These are phyloP conservation scores for Oscheius sp. DNA, from an alignment of 2,888 invertebrate genomes.

Conservation along the genomic window DNA sequence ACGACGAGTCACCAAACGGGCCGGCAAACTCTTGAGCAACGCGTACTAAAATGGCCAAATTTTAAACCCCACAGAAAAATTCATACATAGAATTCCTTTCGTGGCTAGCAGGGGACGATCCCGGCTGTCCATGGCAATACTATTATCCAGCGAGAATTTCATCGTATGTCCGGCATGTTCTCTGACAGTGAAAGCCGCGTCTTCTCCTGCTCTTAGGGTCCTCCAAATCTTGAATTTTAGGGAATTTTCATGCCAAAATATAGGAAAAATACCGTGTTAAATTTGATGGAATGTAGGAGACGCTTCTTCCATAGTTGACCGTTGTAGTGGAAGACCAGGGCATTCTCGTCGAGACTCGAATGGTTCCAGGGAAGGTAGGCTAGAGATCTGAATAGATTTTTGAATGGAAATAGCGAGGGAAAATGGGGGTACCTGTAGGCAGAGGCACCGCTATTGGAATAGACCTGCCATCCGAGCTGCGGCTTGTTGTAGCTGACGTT, in stretches of 20 bases:
- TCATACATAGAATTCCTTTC: conserved; percentile 52
- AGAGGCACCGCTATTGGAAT: conserved; percentile 64
- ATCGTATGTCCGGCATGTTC: conserved; percentile 86
- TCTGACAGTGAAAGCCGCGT: conserved; percentile 85
- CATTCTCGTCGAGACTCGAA: conserved; percentile 67
- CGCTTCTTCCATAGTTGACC: conserved; percentile 57
- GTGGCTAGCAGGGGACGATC: conserved; percentile 69
- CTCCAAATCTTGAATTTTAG: conserved; percentile 78
- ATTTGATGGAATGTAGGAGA: conserved; percentile 57
- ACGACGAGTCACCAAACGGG: conserved; percentile 90
- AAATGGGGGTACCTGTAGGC: conserved; percentile 40
- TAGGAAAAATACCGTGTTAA: conserved; percentile 57
- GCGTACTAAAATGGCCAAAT: conserved; percentile 33
- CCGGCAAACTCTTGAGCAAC: conserved; percentile 87
- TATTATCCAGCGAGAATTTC: conserved; percentile 88
- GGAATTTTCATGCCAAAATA: not conserved
- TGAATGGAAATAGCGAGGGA: not conserved
- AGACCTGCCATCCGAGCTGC: conserved; percentile 78
- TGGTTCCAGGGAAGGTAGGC: conserved; percentile 70
- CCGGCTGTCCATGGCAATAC: conserved; percentile 78
- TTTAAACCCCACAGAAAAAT: too few species aligned
- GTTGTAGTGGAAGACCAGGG: conserved; percentile 59
- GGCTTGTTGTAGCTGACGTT: conserved; percentile 87
- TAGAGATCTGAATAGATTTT: conserved; percentile 44
- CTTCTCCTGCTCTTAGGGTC: conserved; percentile 81